Percentiles rank a stretch among this genome's conserved stretches.
Evolutionary conservation across 2,888 invertebrate genomes (phyloP).

Genomic region (Phyllotreta cruciferae): DNA sequence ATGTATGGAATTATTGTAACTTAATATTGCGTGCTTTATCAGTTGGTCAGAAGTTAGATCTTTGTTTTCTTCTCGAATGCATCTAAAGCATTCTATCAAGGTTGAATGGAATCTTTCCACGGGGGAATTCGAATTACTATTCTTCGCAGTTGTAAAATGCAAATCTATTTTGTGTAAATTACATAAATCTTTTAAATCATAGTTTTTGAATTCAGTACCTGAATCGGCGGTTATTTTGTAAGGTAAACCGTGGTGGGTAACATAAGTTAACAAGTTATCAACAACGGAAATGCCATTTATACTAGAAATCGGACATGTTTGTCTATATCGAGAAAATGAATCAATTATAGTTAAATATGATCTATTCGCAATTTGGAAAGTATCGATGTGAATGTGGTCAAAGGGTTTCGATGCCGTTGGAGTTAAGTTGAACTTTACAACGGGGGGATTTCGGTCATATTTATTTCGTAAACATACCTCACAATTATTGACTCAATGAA

Average conservation of each 20-base stretch:
- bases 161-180: constrained; percentile 31
- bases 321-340: constrained; percentile 21
- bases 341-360: constrained; percentile 25
- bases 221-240: constrained; percentile 16
- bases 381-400: constrained; percentile 22
- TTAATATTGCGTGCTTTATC: constrained; percentile 29
- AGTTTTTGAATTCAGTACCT: constrained; percentile 30
- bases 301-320: constrained; percentile 22
- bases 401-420: constrained; percentile 28
- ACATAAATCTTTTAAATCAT: constrained; percentile 30
- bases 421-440: constrained; percentile 26
- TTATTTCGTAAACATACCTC: constrained; percentile 27
- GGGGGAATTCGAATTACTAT: constrained; percentile 32
- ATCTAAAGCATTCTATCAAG: constrained; percentile 12
- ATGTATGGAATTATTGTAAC: constrained; percentile 36
- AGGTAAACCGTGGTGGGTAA: constrained; percentile 4
- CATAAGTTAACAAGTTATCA: constrained; percentile 8
- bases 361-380: too few relatives aligned
- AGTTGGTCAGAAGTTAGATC: constrained; percentile 15
- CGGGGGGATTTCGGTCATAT: constrained; percentile 32
- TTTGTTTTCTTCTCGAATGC: constrained; percentile 5
- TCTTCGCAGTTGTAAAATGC: constrained; percentile 31
- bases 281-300: constrained; percentile 9
- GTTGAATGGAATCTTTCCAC: constrained; percentile 25
- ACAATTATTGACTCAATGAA: constrained; percentile 17